Conservation (phyloP, 1,140 invertebrate genomes). For the Leptinotarsa undecemlineata region DNA sequence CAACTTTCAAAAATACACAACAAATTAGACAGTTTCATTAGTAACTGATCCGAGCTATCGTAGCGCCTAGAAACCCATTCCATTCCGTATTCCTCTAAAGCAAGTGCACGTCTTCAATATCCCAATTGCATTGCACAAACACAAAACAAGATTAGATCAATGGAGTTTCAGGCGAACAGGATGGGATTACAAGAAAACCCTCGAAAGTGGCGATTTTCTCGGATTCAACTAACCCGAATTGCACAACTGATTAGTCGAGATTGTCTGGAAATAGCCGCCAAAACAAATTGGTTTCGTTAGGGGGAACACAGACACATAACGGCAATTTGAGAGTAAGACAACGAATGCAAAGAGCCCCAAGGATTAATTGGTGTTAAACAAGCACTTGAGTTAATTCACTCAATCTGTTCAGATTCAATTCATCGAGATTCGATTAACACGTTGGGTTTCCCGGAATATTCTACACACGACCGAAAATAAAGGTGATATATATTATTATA, state of each 20-base stretch:
- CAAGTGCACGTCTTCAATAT: too few relatives aligned
- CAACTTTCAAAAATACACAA: too few relatives aligned
- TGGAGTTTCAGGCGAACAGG: not conserved
- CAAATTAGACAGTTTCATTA: too few relatives aligned
- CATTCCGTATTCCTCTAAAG: too few relatives aligned
- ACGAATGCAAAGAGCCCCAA: not conserved
- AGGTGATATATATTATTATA: too few relatives aligned
- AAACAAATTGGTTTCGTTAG: slow-evolving; percentile 2
- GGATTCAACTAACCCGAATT: slow-evolving; percentile 1
- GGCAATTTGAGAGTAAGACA: not conserved
- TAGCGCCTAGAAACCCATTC: too few relatives aligned
- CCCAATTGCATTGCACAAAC: not conserved
- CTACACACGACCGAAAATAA: too few relatives aligned
- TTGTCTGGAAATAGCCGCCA: not conserved
- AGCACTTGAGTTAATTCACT: slow-evolving; percentile 6
- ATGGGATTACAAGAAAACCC: not conserved
- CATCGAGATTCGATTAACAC: slow-evolving; percentile 5
- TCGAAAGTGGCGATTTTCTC: not conserved
- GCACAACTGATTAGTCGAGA: not conserved
- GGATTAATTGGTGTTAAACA: slow-evolving; percentile 2
- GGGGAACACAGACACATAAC: slow-evolving; percentile 7
- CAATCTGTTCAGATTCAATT: slow-evolving; percentile 1
- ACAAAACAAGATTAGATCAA: slow-evolving; percentile 2
- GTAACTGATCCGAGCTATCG: too few relatives aligned
- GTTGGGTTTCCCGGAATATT: not conserved